Percentiles rank a stretch among this genome's conserved stretches.
Conservation (phyloP, 2,797 vertebrate species). For the Buphagus erythrorhynchus region DNA sequence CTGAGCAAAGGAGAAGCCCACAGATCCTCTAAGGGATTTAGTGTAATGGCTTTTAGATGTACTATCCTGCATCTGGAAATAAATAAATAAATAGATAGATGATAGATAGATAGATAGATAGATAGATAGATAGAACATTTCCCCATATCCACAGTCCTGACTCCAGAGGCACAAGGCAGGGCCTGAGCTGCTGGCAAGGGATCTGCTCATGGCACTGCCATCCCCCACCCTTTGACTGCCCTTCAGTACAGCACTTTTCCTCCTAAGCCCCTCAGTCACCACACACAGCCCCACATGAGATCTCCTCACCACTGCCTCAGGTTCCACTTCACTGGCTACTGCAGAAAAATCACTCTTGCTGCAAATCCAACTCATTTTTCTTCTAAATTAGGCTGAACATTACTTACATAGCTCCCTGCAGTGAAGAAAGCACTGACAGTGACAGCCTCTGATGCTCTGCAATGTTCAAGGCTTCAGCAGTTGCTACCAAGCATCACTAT, state of each 20-base stretch:
- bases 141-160: neutral
- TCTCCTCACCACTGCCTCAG: neutral
- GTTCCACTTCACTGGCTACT: constrained; percentile 37
- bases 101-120: too few relatives aligned
- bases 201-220: neutral
- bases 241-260: neutral
- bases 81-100: neutral
- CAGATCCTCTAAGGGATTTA: neutral
- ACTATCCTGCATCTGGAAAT: neutral
- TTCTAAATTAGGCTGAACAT: constrained; percentile 73
- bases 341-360: constrained; percentile 63
- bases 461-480: constrained; percentile 22
- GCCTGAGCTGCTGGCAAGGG: neutral
- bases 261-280: neutral
- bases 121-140: accelerated
- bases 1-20: neutral
- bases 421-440: constrained; percentile 69
- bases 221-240: neutral
- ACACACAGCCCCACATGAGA: neutral
- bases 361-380: constrained; percentile 57
- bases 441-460: constrained; percentile 50
- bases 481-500: constrained; percentile 10
- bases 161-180: neutral
- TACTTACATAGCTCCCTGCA: constrained; percentile 71
- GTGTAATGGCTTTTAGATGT: neutral